A percentile compares a stretch with the other conserved stretches of the same genome.
phyloP scores from a whole-genome alignment of 2,113 vertebrate genomes.

The Otocyon megalotis region DNA sequence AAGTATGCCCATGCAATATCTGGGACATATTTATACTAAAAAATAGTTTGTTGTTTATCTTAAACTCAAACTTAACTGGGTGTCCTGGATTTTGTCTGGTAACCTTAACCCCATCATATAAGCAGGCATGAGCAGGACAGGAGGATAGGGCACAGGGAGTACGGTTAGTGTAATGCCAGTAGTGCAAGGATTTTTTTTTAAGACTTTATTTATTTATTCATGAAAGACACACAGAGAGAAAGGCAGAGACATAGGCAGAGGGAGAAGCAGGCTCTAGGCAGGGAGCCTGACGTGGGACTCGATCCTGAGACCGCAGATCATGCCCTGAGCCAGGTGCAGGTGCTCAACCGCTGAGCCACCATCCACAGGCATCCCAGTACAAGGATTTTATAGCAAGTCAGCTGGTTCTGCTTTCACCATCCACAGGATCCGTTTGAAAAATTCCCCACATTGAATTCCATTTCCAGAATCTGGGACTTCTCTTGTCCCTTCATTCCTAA shows the following conservation, averaged over 20 bases:
- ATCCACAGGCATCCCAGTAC: background rate
- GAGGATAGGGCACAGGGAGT: background rate
- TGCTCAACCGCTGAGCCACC: no score
- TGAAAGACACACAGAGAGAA: no score
- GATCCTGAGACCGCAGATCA: no score
- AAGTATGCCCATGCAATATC: background rate
- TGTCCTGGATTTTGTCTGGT: background rate
- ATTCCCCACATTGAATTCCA: background rate
- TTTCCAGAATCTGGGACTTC: background rate
- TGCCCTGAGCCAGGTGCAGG: no score
- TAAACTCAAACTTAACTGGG: background rate
- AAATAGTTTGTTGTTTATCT: background rate
- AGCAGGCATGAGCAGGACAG: background rate
- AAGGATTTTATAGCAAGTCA: background rate
- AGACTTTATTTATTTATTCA: no score
- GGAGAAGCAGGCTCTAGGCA: no score
- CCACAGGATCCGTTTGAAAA: background rate
- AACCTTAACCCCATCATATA: background rate
- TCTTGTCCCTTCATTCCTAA: background rate
- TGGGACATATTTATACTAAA: background rate
- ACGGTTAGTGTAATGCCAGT: background rate
- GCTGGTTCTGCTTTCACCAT: background rate
- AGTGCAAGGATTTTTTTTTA: background rate
- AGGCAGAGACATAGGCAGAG: no score
- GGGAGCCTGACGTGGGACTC: no score